A percentile compares a stretch with the other conserved stretches of the same genome.
These are phyloP conservation scores for Gymnobelideus leadbeateri DNA, from an alignment of 2,113 vertebrate genomes.

Conservation along the genomic window DNA sequence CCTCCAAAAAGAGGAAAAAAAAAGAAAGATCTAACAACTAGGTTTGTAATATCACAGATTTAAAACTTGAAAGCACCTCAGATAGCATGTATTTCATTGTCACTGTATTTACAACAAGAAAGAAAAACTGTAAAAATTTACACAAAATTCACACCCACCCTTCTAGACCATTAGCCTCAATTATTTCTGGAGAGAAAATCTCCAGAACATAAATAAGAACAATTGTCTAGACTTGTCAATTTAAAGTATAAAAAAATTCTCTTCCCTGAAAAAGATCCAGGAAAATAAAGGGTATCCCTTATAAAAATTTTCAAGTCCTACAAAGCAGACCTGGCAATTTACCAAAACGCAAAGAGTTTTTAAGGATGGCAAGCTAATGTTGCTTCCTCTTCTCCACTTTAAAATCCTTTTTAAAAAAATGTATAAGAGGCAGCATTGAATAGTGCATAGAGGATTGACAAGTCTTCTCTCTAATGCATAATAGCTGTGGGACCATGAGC, in stretches of 20 bases:
- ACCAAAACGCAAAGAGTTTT: background rate
- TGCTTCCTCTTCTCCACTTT: background rate
- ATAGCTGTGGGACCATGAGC: background rate
- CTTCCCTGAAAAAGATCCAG: background rate
- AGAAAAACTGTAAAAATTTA: background rate
- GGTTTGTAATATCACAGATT: background rate
- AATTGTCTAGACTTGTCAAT: slow-evolving; percentile 11
- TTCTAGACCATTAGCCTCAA: background rate
- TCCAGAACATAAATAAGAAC: slow-evolving; percentile 24
- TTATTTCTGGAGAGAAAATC: slow-evolving; percentile 25
- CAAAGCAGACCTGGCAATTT: background rate
- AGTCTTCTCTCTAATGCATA: background rate
- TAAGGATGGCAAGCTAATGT: too few relatives aligned
- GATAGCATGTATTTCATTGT: background rate
- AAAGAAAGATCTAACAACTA: background rate
- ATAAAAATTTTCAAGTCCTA: background rate
- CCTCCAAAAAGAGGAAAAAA: too few relatives aligned
- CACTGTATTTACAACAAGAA: background rate
- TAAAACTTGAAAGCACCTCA: background rate
- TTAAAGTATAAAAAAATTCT: background rate
- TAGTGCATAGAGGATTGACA: background rate
- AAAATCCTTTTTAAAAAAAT: background rate
- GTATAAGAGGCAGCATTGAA: background rate
- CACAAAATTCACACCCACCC: background rate
- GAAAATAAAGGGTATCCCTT: background rate